Base-by-base conservation (phyloP, 2,113 vertebrate species). In the Fulica atra region DNA sequence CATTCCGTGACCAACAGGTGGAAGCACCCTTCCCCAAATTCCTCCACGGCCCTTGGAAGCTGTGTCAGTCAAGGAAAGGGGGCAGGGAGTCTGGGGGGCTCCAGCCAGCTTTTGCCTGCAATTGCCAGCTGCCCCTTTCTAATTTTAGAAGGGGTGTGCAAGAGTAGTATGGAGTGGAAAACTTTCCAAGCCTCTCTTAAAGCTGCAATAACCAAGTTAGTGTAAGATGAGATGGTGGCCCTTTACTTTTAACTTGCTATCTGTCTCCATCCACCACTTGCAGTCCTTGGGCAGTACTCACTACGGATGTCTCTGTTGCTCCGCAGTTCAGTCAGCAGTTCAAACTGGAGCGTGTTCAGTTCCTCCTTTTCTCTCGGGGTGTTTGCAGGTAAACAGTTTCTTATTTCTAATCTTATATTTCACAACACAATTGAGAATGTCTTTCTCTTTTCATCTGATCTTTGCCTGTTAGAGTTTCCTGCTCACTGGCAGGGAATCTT, bases 121-220 rank as follows among this genome's bases (percentile, higher is more conserved):
- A 69, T 20, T 84, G 74, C 88, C 98, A 98, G 98, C 97, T 98
- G 98, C 95, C 91, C 89, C 81, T 88, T 95, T 96, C 98, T 98
- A 98, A 98, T 98, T 98, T 98, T 95, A 93, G 97, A 95, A 96
- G 65, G 76, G 70, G 76, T 88, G 87, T 95, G 95, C 97, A 97
- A 96, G 97, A 92, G 56, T 84, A 85, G 83, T 16, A 78, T 46
- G 96, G 95, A 96, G 96, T 96, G 96, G 96, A 97, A 98, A 97
- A 98, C 96, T 98, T 98, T 92, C 96, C 96, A 97, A 57, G 81
- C 80, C 60, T 91, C 88, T 95, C 79, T 90, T 81, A 88, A 92
- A 92, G 95, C 81, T 80, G 74, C 78, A 87, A 89, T 85, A 96
- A 53, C 60, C 24, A 35, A 57, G 59, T n/a, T 26, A 31, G 74